Evolutionary conservation across 2,113 vertebrate genomes (phyloP), one percentile per base, ranked within the genome.

Genomic region (Cyprinodon brontotheroides): DNA sequence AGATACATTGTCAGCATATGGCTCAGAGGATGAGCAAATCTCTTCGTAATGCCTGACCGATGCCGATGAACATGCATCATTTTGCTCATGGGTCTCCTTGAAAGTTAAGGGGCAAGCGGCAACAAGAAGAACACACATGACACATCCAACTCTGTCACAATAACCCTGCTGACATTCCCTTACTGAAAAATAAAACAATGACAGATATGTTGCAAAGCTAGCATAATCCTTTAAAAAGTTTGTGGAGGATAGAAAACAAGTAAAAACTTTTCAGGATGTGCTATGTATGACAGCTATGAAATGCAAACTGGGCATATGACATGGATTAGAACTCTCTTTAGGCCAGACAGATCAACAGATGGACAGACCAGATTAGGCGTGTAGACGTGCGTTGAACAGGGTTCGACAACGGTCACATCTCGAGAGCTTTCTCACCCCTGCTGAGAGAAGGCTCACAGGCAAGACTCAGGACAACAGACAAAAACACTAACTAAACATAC

Each of bases 311-410:
- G 77, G 43, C 43, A 43, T 3, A 67, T 2, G 7, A 9, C 17
- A 3, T 57, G 9, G 88, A 84, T 81, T 71, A 78, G 85, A 75
- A 72, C 62, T 78, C 60, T 89, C 89, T 93, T 92, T 79, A 78
- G 89, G 71, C 88, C 78, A 91, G 92, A 91, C 91, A 82, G 74
- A 63, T 75, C 74, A 86, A 89, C 93, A 95, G 93, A 95, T 94
- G 94, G 93, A 84, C 86, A 81, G 87, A 86, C 73, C 75, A 89
- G 93, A 93, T 94, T 93, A 94, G 89, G 79, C 87, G 81, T 86
- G 85, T 72, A 89, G 89, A 93, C 87, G 61, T 80, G 87, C 73
- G 91, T 90, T 80, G 82, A 86, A 93, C 79, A 83, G 87, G 87
- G 85, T 81, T 71, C 77, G 86, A 76, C 89, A 81, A 75, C 75